Conservation (phyloP, 92 coral and sea anemone genomes). For the Phenganax marumi region DNA sequence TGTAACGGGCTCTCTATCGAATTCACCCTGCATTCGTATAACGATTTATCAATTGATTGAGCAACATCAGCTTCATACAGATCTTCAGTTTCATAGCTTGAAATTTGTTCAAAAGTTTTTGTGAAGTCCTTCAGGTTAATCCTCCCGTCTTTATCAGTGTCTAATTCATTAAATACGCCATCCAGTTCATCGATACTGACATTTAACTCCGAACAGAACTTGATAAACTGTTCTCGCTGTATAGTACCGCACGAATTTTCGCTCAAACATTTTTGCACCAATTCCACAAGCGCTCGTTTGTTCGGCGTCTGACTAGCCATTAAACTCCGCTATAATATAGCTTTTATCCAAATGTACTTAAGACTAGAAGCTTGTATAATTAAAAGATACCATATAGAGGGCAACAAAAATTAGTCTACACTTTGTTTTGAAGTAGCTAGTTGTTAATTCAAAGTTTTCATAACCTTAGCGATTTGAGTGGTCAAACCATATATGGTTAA, state of each 20-base stretch:
- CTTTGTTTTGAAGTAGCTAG: slow-evolving; percentile 13
- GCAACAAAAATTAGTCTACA: not conserved
- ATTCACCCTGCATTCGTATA: slow-evolving; percentile 30
- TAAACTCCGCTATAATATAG: too few species aligned
- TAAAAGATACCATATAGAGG: not conserved
- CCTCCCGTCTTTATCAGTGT: slow-evolving; percentile 78
- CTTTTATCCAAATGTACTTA: too few species aligned
- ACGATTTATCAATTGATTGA: slow-evolving; percentile 8
- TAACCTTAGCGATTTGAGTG: not conserved
- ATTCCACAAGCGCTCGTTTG: not conserved
- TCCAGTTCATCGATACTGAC: slow-evolving; percentile 63
- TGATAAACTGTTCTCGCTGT: slow-evolving; percentile 65
- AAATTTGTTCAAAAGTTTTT: slow-evolving; percentile 71
- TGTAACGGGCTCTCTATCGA: slow-evolving; percentile 25
- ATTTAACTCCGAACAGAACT: slow-evolving; percentile 76
- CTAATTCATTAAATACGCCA: slow-evolving; percentile 70
- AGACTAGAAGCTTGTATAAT: too few species aligned
- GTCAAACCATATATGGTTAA: slow-evolving; percentile 25
- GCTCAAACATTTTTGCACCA: slow-evolving; percentile 29
- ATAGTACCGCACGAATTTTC: slow-evolving; percentile 61
- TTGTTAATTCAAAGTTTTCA: not conserved
- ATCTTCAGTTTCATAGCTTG: slow-evolving; percentile 25
- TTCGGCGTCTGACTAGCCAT: slow-evolving; percentile 22
- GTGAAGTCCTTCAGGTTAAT: slow-evolving; percentile 81
- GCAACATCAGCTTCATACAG: not conserved